phyloP scores from a whole-genome alignment of 2,113 vertebrate genomes.

The Gorsachius goisagi region DNA sequence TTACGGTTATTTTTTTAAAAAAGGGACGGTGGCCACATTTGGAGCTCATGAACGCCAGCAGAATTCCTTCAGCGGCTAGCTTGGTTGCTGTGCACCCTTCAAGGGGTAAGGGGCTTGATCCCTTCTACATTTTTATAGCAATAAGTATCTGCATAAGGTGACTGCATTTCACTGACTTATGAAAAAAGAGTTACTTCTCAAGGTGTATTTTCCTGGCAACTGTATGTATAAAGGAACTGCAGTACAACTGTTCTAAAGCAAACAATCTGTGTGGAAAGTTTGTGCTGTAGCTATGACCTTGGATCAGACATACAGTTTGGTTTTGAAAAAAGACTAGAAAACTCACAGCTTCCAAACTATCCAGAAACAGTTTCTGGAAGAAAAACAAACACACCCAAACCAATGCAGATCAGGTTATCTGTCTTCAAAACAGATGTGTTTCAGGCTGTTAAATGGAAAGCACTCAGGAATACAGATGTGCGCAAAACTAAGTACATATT shows the following conservation, averaged over 20 bases:
- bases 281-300: neutral
- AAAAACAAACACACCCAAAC: neutral
- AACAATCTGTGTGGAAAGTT: neutral
- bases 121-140: neutral
- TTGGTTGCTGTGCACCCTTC: neutral
- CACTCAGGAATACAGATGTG: neutral
- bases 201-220: neutral
- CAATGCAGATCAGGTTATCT: neutral
- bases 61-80: neutral
- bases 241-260: neutral
- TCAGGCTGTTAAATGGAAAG: neutral
- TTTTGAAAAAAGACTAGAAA: neutral
- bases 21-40: neutral
- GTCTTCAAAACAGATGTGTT: neutral
- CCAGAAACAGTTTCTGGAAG: neutral
- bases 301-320: neutral
- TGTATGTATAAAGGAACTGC: neutral
- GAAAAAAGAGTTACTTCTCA: neutral
- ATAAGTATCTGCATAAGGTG: neutral
- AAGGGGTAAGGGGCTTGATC: neutral
- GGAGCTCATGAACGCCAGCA: neutral
- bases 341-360: neutral
- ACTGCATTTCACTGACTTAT: neutral
- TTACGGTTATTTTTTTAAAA: neutral
- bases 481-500: neutral